Base-by-base conservation (phyloP, 2,888 invertebrate species). In the Drosophila fulvimacula region DNA sequence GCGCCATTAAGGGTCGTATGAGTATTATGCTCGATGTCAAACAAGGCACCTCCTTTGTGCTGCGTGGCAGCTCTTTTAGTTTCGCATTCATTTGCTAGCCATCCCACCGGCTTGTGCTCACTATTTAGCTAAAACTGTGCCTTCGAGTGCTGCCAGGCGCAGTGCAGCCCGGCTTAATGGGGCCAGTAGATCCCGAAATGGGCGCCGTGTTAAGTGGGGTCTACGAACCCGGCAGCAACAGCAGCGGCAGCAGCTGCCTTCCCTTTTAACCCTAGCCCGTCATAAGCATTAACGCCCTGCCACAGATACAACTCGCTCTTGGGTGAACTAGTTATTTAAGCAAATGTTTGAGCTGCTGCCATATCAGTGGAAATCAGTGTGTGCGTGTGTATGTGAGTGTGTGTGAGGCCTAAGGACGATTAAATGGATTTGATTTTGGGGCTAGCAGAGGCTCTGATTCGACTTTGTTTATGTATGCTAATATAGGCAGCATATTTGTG, bases 361-460 rank as follows among this genome's bases (percentile, higher is more conserved):
- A 72, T 63, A 67, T 72, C 63, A 60, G 59, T 49, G 46, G 63
- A 11, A 39, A 55, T 67, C 60, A 21, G 15, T 70, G 30, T 44
- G 42, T 58, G 34, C 38, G 24, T 32, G 21, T 17, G 39, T 64
- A 46, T n/a, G 60, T 48, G 38, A 15, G 34, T 42, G 24, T 13
- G 41, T 64, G 11, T 55, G 65, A 42, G 79, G 53, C 68, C 61
- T 64, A n/a, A 46, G 73, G 79, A 73, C 73, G 82, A 87, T 87
- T 81, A 84, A 87, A 82, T 63, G 71, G 82, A 87, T 82, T 81
- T 81, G 79, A 81, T 75, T 82, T 72, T 57, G 56, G 73, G 64
- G 55, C 58, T 49, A 34, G 48, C 68, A 49, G 17, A 39, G 34
- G 53, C 74, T 56, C 51, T 56, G 69, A 73, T 73, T 76, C 51